Evolutionary conservation across 2,888 invertebrate species (phyloP), one percentile per base, ranked within the genome.

Genomic region (Craniophora ligustri): DNA sequence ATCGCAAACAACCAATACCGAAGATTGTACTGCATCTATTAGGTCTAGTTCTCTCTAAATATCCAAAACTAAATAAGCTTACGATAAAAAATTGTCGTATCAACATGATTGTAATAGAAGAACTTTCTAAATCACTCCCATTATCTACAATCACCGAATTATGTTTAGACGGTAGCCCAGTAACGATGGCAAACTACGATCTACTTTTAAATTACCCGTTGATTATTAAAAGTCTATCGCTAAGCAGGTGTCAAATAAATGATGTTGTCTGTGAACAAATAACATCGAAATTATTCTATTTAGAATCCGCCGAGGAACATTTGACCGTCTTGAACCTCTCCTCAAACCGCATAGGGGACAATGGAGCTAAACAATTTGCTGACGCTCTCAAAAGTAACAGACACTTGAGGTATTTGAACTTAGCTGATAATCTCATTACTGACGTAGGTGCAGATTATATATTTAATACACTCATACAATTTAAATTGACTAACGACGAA

Each of bases 371-470:
- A 71, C 57, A 74, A 59, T 61, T 88, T n/a, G 78, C 78, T 32
- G 71, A 73, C 39, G 84, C 84, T 61, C 69, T 88, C 23, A 76
- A 84, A 72, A 82, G 70, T 55, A 89, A 89, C 75, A 82, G 86
- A 67, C 74, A 69, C 69, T 81, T 89, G 78, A 76, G 86, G 60
- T 87, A 86, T 79, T 82, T 87, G 50, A 88, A 86, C 76, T 67
- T 87, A 49, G 78, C 87, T 13, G 81, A 78, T 57, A 88, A 89
- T 74, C 75, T 39, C 48, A 81, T 88, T 18, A 58, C 62, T 35
- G 86, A 87, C 47, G 71, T 75, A 15, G 88, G 88, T 14, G 85
- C 82, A 2, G 38, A 50, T 14, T 46, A 56, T 53, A 72, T 88
- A 63, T 71, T 88, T 11, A 55, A 74, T 26, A 49, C 59, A 14